Base-by-base conservation (phyloP, 2,888 invertebrate species). In the Phanerotoma sp. region DNA sequence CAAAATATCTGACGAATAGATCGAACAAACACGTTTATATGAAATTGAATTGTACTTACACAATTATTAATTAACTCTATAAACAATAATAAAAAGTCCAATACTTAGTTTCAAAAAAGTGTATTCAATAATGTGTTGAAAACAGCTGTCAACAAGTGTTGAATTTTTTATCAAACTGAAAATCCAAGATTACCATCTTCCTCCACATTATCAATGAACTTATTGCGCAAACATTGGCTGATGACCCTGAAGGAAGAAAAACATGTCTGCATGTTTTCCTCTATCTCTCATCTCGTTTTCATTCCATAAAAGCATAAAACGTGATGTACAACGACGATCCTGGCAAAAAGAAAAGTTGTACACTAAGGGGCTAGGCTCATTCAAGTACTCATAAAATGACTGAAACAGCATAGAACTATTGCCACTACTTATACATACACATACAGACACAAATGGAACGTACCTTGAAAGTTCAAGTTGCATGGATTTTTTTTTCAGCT, bases 271-370 rank as follows among this genome's bases (percentile, higher is more conserved):
- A 13, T 11, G 13, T 22, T n/a, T 41, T 41, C 9, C 22, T 41
- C 7, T 15, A 5, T 15, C 16, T 41, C 22, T 22, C 13, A 11
- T 15, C 45, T 18, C 18, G 30, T 45, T 18, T 48, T 30, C 37
- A 48, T 48, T 48, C 48, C 48, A 48, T 48, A 48, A 48, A 48
- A 20, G 38, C 38, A 48, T 38, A 16, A 48, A 48, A 48, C 22
- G 38, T 28, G 15, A 46, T 46, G 32, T 35, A 38, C 38, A 21
- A 16, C 25, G 38, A 10, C 13, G 6, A 21, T 28, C 11, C 25
- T 13, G 16, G 25, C 16, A 37, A 22, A 25, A 47, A 22, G 32
- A 3, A 21, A 45, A 30, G 28, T 6, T 4, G 13, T 20, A 16
- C 16, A 9, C 15, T 4, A 22, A 21, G 21, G 22, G 13, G 33